A percentile compares a stretch with the other conserved stretches of the same genome.
These are phyloP conservation scores for Danio tinwini DNA, from an alignment of 2,797 vertebrate genomes.

Conservation along the genomic window DNA sequence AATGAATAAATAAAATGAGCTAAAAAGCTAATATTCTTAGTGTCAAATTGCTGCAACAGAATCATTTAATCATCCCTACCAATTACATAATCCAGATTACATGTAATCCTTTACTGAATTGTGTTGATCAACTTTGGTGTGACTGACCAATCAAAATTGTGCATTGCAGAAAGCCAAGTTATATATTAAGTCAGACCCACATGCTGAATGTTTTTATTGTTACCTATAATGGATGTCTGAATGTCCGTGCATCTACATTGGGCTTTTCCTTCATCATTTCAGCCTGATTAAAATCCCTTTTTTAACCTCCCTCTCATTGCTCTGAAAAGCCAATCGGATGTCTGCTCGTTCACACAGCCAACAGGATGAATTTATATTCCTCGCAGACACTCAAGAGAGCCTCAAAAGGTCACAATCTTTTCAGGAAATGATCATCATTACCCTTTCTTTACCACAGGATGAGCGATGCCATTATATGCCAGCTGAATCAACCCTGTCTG, in stretches of 20 bases:
- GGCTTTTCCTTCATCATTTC: constrained; percentile 46
- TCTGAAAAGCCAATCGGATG: constrained; percentile 49
- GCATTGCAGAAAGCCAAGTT: not conserved
- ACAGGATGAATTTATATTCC: constrained; percentile 56
- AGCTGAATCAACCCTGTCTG: constrained; percentile 45
- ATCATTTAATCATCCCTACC: too few relatives aligned
- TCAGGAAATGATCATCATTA: constrained; percentile 56
- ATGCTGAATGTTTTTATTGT: not conserved
- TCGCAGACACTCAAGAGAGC: constrained; percentile 44
- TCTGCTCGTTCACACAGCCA: constrained; percentile 41
- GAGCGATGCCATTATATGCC: constrained; percentile 48
- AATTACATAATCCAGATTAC: too few relatives aligned
- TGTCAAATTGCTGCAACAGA: too few relatives aligned
- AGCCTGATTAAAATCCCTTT: constrained; percentile 43
- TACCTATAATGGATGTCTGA: constrained; percentile 29
- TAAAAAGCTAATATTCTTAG: too few relatives aligned
- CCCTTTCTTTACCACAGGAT: constrained; percentile 50
- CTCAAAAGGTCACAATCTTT: constrained; percentile 60
- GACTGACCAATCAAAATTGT: not conserved
- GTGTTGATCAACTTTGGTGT: too few relatives aligned
- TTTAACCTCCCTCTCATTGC: constrained; percentile 44
- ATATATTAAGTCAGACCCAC: not conserved
- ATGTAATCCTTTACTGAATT: too few relatives aligned
- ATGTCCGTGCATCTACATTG: constrained; percentile 39
- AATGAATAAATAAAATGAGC: too few relatives aligned